Evolutionary conservation across 2,888 invertebrate genomes (phyloP).

Genomic region (Orthosia incerta): DNA sequence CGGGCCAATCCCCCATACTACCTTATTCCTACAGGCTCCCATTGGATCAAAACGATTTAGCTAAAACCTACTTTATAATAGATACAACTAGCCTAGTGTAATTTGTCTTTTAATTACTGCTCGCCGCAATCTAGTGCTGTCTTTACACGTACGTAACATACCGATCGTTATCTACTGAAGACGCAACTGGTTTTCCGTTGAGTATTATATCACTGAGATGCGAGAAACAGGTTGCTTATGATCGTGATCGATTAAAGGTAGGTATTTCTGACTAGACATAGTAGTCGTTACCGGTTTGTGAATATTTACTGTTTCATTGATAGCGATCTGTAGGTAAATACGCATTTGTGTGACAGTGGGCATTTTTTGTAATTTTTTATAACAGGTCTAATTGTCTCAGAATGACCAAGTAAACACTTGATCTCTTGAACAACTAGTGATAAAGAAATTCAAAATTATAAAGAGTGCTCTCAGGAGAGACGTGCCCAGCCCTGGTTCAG

Average conservation of each 20-base stretch:
- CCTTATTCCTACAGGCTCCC: no score
- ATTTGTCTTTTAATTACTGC: background rate
- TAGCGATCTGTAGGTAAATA: background rate
- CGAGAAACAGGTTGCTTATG: constrained; percentile 19
- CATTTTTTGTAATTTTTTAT: no score
- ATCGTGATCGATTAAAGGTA: constrained; percentile 27
- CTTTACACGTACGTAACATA: constrained; percentile 13
- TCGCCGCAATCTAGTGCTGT: background rate
- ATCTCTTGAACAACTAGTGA: no score
- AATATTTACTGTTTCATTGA: constrained; percentile 13
- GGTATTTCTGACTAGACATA: background rate
- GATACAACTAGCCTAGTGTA: no score
- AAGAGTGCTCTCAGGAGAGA: no score
- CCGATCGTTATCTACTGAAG: constrained; percentile 21
- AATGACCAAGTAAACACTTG: no score
- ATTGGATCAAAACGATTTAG: no score
- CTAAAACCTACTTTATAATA: no score
- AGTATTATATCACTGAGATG: constrained; percentile 8
- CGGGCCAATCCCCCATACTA: no score
- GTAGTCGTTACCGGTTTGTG: constrained; percentile 18
- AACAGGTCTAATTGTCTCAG: no score
- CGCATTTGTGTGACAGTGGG: background rate
- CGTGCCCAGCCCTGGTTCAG: no score
- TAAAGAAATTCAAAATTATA: no score
- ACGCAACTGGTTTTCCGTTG: constrained; percentile 34